Conservation (phyloP, 1,140 invertebrate species). For the Portunus trituberculatus region DNA sequence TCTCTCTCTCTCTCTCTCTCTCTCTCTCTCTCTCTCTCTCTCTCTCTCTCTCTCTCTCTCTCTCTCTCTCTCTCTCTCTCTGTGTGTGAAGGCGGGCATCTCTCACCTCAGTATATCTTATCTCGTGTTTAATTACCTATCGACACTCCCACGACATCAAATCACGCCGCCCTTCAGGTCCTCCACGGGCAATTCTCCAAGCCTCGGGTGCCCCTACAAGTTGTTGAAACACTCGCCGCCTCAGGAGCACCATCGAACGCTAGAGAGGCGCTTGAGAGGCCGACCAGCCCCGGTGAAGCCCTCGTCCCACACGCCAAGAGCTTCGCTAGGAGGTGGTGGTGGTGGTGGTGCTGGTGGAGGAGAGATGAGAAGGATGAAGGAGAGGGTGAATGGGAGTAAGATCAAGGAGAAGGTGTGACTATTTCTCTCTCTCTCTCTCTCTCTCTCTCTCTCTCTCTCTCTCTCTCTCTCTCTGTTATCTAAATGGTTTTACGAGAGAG, state of each 20-base stretch:
- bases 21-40: background rate
- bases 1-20: background rate
- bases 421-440: background rate
- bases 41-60: background rate
- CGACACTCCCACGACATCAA: slow-evolving; percentile 68
- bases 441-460: slow-evolving; percentile 32
- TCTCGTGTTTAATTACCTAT: slow-evolving; percentile 65
- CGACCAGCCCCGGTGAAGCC: slow-evolving; percentile 27
- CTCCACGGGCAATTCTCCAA: slow-evolving; percentile 44
- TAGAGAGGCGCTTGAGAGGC: slow-evolving; percentile 58
- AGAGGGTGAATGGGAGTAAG: background rate
- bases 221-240: slow-evolving; percentile 72
- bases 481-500: background rate
- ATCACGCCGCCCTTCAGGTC: slow-evolving; percentile 33
- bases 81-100: too few species aligned
- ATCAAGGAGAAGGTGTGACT: background rate
- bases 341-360: background rate
- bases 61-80: background rate
- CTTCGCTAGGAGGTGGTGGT: background rate
- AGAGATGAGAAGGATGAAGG: background rate
- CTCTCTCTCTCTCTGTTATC: background rate
- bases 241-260: slow-evolving; percentile 65
- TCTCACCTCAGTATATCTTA: background rate
- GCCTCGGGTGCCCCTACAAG: slow-evolving; percentile 71
- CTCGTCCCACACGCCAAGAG: background rate